phyloP scores from a whole-genome alignment of 2,113 vertebrate genomes.

The Tetraodon nigroviridis region DNA sequence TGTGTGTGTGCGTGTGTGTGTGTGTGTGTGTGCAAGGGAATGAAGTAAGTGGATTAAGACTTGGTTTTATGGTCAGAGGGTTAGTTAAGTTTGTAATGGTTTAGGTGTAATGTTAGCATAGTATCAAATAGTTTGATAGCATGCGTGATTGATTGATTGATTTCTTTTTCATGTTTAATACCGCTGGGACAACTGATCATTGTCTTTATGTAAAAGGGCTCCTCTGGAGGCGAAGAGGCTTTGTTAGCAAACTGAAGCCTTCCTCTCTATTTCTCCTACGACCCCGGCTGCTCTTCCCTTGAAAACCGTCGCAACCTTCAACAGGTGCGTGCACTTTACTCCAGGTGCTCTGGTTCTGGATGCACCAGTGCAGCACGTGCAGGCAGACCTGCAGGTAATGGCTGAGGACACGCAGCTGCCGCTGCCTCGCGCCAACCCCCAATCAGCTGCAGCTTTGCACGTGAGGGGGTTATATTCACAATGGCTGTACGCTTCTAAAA shows the following conservation, averaged over 20 bases:
- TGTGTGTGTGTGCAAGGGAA: not conserved
- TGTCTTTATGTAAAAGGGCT: no score
- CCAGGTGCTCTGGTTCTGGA: conserved; percentile 37
- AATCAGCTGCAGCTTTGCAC: conserved; percentile 25
- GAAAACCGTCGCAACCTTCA: not conserved
- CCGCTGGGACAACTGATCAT: no score
- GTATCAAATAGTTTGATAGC: conserved; percentile 17
- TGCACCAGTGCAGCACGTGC: conserved; percentile 19
- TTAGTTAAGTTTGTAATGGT: no score
- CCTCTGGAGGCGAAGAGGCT: no score
- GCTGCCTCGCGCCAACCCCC: conserved; percentile 26
- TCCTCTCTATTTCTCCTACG: no score
- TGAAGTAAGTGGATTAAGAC: no score
- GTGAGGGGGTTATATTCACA: conserved; percentile 32
- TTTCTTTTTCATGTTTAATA: no score
- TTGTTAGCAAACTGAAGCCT: no score
- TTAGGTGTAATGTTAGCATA: no score
- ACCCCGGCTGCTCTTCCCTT: conserved; percentile 1
- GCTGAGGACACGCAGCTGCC: conserved; percentile 47
- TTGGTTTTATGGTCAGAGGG: no score
- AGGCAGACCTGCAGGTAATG: conserved; percentile 35
- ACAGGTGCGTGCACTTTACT: conserved; percentile 9
- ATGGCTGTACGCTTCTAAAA: conserved; percentile 15
- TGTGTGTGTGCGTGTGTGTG: not conserved
- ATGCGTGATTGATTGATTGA: conserved; percentile 12